These are phyloP conservation scores for Buteo buteo DNA, from an alignment of 2,113 vertebrate genomes.

Conservation along the genomic window DNA sequence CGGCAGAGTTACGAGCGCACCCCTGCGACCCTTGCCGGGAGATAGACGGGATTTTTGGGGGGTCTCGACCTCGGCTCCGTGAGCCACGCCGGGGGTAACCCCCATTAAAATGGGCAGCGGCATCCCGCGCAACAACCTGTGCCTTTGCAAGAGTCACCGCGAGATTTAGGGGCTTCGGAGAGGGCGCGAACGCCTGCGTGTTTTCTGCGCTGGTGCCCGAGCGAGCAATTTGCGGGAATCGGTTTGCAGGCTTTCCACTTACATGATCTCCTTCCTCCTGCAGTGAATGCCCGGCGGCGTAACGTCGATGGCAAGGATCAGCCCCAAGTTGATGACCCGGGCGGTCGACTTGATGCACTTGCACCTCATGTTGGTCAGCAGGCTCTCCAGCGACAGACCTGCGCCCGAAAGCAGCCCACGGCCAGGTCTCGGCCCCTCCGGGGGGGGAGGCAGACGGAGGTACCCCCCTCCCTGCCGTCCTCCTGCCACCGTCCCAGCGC, in stretches of 20 bases:
- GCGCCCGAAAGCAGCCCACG: not conserved
- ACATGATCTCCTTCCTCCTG: slow-evolving; percentile 59
- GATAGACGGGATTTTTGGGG: accelerated
- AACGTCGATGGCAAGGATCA: slow-evolving; percentile 8
- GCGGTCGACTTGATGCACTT: slow-evolving; percentile 52
- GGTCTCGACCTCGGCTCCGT: accelerated
- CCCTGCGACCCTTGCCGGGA: not conserved
- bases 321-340: slow-evolving; percentile 4
- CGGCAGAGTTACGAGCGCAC: accelerated
- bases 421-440: not conserved
- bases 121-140: accelerated
- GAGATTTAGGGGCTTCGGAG: accelerated
- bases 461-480: no score
- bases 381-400: slow-evolving; percentile 57
- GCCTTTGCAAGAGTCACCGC: not conserved
- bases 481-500: not conserved
- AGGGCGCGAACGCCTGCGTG: accelerated
- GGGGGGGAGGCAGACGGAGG: not conserved
- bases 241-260: not conserved
- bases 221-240: accelerated
- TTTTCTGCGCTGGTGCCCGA: accelerated
- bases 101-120: accelerated
- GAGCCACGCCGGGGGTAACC: accelerated
- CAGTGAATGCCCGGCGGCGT: not conserved
- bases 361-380: slow-evolving; percentile 52